These are phyloP conservation scores for Cryptomyrus ogoouensis DNA, from an alignment of 2,113 vertebrate genomes.

Conservation along the genomic window DNA sequence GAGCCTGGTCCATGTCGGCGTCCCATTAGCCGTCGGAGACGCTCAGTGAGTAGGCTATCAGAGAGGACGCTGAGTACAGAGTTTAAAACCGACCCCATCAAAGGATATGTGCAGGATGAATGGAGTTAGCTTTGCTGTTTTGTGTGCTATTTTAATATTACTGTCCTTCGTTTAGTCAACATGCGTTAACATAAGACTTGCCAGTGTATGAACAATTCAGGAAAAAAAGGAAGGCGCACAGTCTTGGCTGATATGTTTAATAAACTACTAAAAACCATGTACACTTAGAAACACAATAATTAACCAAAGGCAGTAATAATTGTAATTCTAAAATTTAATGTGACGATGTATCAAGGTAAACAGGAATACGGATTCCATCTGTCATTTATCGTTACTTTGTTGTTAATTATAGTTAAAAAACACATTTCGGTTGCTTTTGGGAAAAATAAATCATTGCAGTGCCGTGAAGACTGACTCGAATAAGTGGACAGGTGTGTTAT, in stretches of 20 bases:
- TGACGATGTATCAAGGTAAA: neutral
- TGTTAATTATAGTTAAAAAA: neutral
- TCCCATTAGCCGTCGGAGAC: constrained; percentile 54
- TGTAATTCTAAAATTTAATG: neutral
- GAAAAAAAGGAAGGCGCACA: neutral
- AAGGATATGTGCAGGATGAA: neutral
- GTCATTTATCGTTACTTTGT: neutral
- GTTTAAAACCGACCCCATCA: neutral
- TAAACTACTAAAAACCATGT: neutral
- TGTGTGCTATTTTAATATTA: neutral
- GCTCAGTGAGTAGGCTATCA: constrained; percentile 39
- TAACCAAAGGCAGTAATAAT: neutral
- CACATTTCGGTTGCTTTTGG: neutral
- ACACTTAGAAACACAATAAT: neutral
- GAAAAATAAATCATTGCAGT: neutral
- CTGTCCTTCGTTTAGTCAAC: neutral
- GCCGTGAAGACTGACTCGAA: neutral
- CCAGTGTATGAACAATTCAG: neutral
- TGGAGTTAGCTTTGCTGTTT: neutral
- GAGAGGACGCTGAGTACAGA: neutral
- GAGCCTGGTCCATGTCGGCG: constrained; percentile 74
- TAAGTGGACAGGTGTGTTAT: neutral
- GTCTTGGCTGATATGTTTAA: neutral
- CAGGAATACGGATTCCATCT: neutral
- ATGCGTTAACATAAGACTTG: neutral